These are phyloP conservation scores for Epinephelus lanceolatus DNA, from an alignment of 2,113 vertebrate species.

Conservation along the genomic window DNA sequence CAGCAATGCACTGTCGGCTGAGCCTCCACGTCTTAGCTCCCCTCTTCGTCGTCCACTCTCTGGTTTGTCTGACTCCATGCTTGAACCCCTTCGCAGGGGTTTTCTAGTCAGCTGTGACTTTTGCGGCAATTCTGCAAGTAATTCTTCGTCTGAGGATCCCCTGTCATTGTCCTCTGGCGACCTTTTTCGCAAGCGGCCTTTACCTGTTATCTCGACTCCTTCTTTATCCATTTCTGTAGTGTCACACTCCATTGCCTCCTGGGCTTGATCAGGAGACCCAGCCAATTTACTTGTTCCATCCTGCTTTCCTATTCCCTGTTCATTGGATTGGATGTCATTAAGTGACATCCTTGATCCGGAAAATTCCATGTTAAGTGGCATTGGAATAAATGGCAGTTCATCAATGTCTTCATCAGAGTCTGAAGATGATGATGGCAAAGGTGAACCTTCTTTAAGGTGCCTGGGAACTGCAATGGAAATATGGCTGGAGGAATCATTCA, in stretches of 20 bases:
- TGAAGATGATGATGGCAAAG: constrained; percentile 92
- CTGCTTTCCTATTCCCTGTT: constrained; percentile 79
- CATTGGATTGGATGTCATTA: constrained; percentile 91
- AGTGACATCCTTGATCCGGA: constrained; percentile 94
- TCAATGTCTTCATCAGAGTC: constrained; percentile 96
- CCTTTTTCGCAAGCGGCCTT: constrained; percentile 72
- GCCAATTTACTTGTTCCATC: constrained; percentile 76
- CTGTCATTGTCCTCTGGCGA: constrained; percentile 75
- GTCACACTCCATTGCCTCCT: constrained; percentile 83
- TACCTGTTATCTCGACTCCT: constrained; percentile 67
- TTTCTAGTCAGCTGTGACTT: constrained; percentile 82
- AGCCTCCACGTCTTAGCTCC: constrained; percentile 92
- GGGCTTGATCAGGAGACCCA: constrained; percentile 40
- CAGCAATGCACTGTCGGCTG: constrained; percentile 91
- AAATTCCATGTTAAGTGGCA: constrained; percentile 94
- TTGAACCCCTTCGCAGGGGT: constrained; percentile 87
- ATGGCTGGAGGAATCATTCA: constrained; percentile 92
- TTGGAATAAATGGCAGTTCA: constrained; percentile 94
- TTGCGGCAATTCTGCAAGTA: constrained; percentile 70
- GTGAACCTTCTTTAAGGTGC: constrained; percentile 88
- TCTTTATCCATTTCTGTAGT: constrained; percentile 61
- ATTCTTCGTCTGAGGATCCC: constrained; percentile 88
- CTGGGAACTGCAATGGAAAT: constrained; percentile 93
- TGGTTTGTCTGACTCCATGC: constrained; percentile 85
- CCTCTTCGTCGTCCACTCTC: constrained; percentile 82